Conservation (phyloP, 2,113 vertebrate species). For the Sylvietta virens region DNA sequence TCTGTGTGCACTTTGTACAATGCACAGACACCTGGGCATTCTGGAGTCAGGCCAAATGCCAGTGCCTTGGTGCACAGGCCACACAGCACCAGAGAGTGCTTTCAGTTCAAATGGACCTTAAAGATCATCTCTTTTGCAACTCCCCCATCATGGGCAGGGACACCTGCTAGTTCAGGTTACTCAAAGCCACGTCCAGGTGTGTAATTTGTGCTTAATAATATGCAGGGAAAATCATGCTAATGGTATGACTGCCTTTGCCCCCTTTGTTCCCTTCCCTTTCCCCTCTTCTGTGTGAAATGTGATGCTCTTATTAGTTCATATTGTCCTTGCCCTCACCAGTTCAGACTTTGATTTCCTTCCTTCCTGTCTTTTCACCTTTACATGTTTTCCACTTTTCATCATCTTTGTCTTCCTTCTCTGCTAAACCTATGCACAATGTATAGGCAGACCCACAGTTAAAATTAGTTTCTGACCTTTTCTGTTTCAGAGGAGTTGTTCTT, state of each 20-base stretch:
- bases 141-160: background rate
- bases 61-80: background rate
- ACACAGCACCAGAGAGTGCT: background rate
- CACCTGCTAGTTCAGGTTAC: background rate
- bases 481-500: background rate
- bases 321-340: background rate
- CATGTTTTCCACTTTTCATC: background rate
- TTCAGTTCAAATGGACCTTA: background rate
- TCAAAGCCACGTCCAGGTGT: background rate
- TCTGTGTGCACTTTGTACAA: background rate
- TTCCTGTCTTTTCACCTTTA: conserved; percentile 3
- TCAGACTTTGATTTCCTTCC: background rate
- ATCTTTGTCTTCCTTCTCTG: background rate
- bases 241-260: background rate
- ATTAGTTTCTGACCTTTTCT: conserved; percentile 9
- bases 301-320: background rate
- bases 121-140: background rate
- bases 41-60: background rate
- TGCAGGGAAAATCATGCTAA: background rate
- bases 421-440: background rate
- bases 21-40: background rate
- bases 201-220: background rate
- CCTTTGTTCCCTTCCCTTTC: background rate
- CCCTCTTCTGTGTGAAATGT: background rate
- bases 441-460: background rate